Evolutionary conservation across 2,113 vertebrate species (phyloP).

Genomic region (Gorsachius goisagi): DNA sequence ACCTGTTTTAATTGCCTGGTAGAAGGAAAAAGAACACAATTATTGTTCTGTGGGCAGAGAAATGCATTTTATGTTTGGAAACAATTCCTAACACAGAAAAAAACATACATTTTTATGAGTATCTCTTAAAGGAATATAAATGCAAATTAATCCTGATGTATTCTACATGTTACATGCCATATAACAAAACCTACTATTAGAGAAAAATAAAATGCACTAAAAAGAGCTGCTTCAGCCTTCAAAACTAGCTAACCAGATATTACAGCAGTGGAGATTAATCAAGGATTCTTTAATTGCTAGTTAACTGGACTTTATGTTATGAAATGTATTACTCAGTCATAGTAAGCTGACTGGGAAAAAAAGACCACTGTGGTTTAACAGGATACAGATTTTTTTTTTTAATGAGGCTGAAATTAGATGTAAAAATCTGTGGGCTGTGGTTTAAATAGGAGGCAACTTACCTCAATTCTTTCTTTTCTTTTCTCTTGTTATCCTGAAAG

Average conservation of each 20-base stretch:
- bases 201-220: slow-evolving; percentile 17
- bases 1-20: slow-evolving; percentile 30
- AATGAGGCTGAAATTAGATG: background rate
- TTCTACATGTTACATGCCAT: background rate
- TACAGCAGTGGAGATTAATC: background rate
- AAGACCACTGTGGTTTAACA: background rate
- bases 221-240: background rate
- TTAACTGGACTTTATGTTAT: slow-evolving; percentile 5
- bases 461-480: background rate
- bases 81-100: background rate
- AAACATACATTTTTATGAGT: background rate
- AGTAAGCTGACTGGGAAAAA: background rate
- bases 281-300: slow-evolving; percentile 21
- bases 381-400: background rate
- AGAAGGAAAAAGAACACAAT: slow-evolving; percentile 11
- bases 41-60: slow-evolving; percentile 5
- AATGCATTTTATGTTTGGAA: slow-evolving; percentile 1
- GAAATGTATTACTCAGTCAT: background rate
- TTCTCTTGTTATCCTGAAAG: background rate
- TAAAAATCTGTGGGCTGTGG: background rate
- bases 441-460: background rate
- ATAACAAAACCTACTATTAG: background rate
- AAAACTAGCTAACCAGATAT: background rate
- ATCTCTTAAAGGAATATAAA: slow-evolving; percentile 36
- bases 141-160: slow-evolving; percentile 25